Percentiles rank a stretch among this genome's conserved stretches.
These are phyloP conservation scores for Sericinus montela DNA, from an alignment of 2,888 invertebrate species.

Conservation along the genomic window DNA sequence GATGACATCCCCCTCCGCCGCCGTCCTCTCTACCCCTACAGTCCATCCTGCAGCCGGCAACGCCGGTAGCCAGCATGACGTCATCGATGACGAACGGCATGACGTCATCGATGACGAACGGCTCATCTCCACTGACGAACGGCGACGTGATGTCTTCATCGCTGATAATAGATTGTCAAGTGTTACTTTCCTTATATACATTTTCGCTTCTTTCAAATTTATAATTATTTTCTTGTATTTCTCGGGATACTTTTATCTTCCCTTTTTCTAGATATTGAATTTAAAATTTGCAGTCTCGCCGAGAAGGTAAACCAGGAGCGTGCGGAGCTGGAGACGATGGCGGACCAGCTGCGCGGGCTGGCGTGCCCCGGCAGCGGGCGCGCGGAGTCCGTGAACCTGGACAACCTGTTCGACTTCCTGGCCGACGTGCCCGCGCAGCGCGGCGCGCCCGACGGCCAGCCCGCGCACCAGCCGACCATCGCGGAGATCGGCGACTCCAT, in stretches of 20 bases:
- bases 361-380: conserved; percentile 50
- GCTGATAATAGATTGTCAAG: too few species aligned
- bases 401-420: conserved; percentile 93
- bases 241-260: background rate
- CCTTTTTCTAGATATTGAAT: too few species aligned
- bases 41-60: conserved; percentile 42
- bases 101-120: conserved; percentile 29
- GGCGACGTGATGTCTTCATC: conserved; percentile 40
- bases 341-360: conserved; percentile 62
- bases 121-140: conserved; percentile 29
- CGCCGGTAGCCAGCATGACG: conserved; percentile 39
- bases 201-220: too few species aligned
- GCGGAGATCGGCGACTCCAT: conserved; percentile 92
- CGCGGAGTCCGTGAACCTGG: conserved; percentile 90
- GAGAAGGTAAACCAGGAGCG: conserved; percentile 83
- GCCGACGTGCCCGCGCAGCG: conserved; percentile 83
- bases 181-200: too few species aligned
- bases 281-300: conserved; percentile 76
- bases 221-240: too few species aligned
- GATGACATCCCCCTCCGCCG: conserved; percentile 60
- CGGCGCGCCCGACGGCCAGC: conserved; percentile 72
- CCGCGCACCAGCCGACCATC: conserved; percentile 82
- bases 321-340: conserved; percentile 73
- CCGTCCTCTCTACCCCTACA: conserved; percentile 50
- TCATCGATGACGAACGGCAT: conserved; percentile 31